phyloP scores from a whole-genome alignment of 2,888 invertebrate genomes.

The Nemapogon koenigi region DNA sequence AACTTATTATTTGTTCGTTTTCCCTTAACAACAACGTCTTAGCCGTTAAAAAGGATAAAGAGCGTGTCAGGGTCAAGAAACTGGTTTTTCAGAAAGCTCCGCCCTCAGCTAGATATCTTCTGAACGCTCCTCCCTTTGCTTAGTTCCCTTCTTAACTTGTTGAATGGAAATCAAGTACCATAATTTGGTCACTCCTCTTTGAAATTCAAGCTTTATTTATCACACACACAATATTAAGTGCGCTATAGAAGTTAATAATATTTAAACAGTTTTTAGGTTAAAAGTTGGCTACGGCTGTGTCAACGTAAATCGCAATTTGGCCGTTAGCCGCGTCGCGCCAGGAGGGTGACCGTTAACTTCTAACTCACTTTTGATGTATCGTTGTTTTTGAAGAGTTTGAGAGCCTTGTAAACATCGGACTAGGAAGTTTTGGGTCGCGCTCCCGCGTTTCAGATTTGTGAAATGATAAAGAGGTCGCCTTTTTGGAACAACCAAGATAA shows the following conservation, averaged over 20 bases:
- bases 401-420: conserved; percentile 44
- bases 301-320: conserved; percentile 44
- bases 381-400: conserved; percentile 49
- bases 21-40: too few species aligned
- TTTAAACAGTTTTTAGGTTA: too few species aligned
- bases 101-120: conserved; percentile 8
- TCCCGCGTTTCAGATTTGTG: conserved; percentile 28
- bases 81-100: conserved; percentile 33
- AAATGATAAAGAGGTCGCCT: conserved; percentile 24
- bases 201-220: too few species aligned
- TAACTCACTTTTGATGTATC: conserved; percentile 59
- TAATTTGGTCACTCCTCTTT: too few species aligned
- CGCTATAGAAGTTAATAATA: too few species aligned
- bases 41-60: conserved; percentile 39
- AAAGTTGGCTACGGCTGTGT: too few species aligned
- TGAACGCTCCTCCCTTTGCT: conserved; percentile 51
- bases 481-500: conserved; percentile 11
- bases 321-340: conserved; percentile 28
- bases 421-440: conserved; percentile 42
- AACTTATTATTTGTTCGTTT: too few species aligned
- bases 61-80: conserved; percentile 43
- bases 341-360: conserved; percentile 45
- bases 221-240: too few species aligned
- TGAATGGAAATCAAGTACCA: too few species aligned
- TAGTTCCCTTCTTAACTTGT: conserved; percentile 45